Evolutionary conservation across 2,888 invertebrate species (phyloP).

Genomic region (Sceliomorpha sp.): DNA sequence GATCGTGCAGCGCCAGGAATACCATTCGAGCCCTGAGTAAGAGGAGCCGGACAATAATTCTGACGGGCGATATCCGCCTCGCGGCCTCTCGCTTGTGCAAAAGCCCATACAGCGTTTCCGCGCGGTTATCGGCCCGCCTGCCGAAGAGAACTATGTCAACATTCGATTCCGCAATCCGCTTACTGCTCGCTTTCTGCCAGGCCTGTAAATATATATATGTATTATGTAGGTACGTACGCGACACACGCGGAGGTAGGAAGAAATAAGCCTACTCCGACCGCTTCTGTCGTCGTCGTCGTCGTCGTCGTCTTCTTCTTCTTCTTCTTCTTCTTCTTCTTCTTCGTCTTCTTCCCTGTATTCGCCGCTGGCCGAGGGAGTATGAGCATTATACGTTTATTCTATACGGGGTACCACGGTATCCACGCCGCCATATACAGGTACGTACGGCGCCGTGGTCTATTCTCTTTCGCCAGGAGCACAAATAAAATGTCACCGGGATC

Average conservation of each 20-base stretch:
- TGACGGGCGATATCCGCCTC: slow-evolving; percentile 54
- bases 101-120: slow-evolving; percentile 54
- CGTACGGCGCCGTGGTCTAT: slow-evolving; percentile 22
- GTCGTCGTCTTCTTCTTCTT: no score
- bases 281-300: slow-evolving; percentile 42
- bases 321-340: no score
- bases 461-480: slow-evolving; percentile 46
- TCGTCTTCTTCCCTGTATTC: slow-evolving; percentile 7
- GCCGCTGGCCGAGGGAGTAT: slow-evolving; percentile 25
- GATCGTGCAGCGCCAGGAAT: slow-evolving; percentile 49
- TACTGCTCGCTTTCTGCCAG: no score
- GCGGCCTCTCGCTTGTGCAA: slow-evolving; percentile 35
- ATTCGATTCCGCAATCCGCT: slow-evolving; percentile 60
- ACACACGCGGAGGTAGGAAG: slow-evolving; percentile 43
- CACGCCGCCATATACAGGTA: slow-evolving; percentile 3
- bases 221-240: slow-evolving; percentile 36
- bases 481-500: slow-evolving; percentile 61
- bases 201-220: slow-evolving; percentile 17
- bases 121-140: slow-evolving; percentile 49
- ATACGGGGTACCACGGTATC: slow-evolving; percentile 24
- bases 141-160: slow-evolving; percentile 58
- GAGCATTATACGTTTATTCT: slow-evolving; percentile 50
- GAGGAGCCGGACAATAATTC: slow-evolving; percentile 57
- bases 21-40: slow-evolving; percentile 45
- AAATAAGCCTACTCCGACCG: slow-evolving; percentile 41